Evolutionary conservation across 2,797 vertebrate species (phyloP), one percentile per base, ranked within the genome.

Genomic region (Pogonophryne albipinna): DNA sequence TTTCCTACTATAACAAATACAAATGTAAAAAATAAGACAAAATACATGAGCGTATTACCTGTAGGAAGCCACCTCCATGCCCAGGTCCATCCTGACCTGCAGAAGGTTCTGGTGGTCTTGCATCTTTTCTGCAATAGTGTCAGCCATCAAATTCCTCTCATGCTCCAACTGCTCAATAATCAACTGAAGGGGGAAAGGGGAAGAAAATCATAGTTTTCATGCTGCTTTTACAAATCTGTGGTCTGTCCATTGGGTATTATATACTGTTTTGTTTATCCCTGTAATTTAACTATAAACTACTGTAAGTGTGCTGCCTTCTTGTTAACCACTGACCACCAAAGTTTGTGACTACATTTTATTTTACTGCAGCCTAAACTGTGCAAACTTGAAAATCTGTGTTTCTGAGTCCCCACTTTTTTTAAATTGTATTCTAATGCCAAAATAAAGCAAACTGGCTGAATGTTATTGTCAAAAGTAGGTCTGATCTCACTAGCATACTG

Each of bases 41-140:
- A n/a, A 44, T 10, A n/a, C 59, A 75, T 6, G 16, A 10, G 11
- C 4, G 66, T 15, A 41, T 89, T 93, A 99, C 98, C 97, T 97
- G 93, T 99, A 99, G 12, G 97, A 94, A 34, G 97, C 97, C 84
- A 99, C 95, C 90, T 99, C 98, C 87, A 97, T 93, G 77, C 96
- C 95, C 55, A 99, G 96, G 60, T 96, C 92, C 23, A 96, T 97
- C 92, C 98, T 99, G 86, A 97, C 95, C 89, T 97, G 96, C 76
- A 99, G 91, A 6, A 99, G 96, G 0, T 98, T 95, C 79, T 99
- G 96, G 57, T 97, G 97, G 45, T 99, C 97, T 71, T 85, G 93
- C 74, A 97, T 94, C 83, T 95, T 96, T 51, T 96, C 94, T 0
- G 93, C 94, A 79, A 99, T 96, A 2, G 90, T 92, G 47, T 90